These are phyloP conservation scores for Nomada ferruginata DNA, from an alignment of 2,888 invertebrate genomes.

Conservation along the genomic window DNA sequence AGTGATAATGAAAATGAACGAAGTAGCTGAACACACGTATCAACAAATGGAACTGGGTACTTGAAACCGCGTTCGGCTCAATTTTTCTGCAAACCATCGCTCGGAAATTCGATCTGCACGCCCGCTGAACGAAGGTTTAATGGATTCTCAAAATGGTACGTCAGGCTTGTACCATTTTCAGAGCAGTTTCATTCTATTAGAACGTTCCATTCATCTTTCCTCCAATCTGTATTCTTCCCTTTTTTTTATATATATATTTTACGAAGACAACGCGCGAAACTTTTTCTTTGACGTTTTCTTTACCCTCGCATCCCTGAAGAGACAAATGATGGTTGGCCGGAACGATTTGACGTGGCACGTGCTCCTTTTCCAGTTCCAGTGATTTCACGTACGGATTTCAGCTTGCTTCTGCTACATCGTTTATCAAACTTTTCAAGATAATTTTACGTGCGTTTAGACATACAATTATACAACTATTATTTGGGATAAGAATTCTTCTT, in stretches of 20 bases:
- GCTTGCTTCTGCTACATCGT: neutral
- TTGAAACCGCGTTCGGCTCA: constrained; percentile 15
- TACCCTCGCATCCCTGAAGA: constrained; percentile 35
- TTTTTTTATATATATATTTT: constrained; percentile 45
- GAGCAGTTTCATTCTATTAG: constrained; percentile 77
- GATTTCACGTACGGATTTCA: constrained; percentile 44
- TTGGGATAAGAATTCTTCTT: too few species aligned
- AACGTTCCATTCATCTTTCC: constrained; percentile 76
- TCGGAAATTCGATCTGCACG: constrained; percentile 51
- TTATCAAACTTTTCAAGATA: constrained; percentile 25
- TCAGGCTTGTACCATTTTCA: constrained; percentile 57
- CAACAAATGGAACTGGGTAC: constrained; percentile 20
- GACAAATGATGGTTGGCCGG: constrained; percentile 61
- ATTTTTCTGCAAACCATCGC: constrained; percentile 34
- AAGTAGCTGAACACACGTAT: constrained; percentile 11
- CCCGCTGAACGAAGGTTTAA: constrained; percentile 61
- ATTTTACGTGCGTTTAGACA: neutral
- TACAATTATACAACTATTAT: neutral
- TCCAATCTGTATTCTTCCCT: constrained; percentile 35
- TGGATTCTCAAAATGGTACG: constrained; percentile 62
- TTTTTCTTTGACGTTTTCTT: constrained; percentile 45
- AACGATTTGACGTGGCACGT: constrained; percentile 46
- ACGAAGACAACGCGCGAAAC: constrained; percentile 32
- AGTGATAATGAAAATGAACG: neutral
- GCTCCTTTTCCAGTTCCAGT: constrained; percentile 33